Conservation (phyloP, 2,113 vertebrate species). For the Chaenogobius annularis region DNA sequence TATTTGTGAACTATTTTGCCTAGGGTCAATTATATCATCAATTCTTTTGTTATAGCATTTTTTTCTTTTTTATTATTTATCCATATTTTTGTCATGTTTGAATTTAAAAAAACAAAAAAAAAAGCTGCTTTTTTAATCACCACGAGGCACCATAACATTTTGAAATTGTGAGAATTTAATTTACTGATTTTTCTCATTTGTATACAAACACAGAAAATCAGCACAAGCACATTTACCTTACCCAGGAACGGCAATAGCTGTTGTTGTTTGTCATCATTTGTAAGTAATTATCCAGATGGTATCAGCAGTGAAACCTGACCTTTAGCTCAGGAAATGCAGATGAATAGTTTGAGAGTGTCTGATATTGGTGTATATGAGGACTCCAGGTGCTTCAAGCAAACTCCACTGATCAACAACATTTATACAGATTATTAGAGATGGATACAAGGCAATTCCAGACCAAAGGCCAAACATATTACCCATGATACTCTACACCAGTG, state of each 20-base stretch:
- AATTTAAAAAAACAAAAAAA: too few relatives aligned
- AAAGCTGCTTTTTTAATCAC: too few relatives aligned
- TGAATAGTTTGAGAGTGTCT: slow-evolving; percentile 1
- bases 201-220: background rate
- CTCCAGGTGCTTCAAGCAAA: slow-evolving; percentile 4
- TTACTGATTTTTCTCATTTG: background rate
- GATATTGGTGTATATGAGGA: background rate
- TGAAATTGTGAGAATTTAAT: background rate
- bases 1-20: too few relatives aligned
- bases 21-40: too few relatives aligned
- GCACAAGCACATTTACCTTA: background rate
- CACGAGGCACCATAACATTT: background rate
- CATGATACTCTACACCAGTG: background rate
- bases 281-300: slow-evolving; percentile 35
- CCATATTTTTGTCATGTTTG: too few relatives aligned
- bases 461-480: background rate
- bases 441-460: background rate
- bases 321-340: background rate
- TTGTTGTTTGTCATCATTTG: slow-evolving; percentile 19
- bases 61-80: too few relatives aligned
- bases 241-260: background rate
- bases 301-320: slow-evolving; percentile 4
- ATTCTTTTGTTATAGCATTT: too few relatives aligned
- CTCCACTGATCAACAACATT: background rate
- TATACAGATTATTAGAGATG: background rate